phyloP scores from a whole-genome alignment of 1,140 invertebrate genomes.

The Pectinophora gossypiella region DNA sequence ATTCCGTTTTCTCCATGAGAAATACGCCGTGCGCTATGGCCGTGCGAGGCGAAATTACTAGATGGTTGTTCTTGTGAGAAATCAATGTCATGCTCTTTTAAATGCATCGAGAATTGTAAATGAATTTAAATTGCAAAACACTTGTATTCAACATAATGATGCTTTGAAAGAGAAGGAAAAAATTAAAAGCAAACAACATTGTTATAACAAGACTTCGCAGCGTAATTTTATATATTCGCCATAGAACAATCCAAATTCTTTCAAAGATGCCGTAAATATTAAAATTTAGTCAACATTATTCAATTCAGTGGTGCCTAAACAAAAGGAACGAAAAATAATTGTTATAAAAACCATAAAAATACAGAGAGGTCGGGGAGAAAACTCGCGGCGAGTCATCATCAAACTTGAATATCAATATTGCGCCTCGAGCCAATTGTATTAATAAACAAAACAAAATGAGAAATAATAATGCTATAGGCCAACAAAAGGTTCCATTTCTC shows the following conservation, averaged over 20 bases:
- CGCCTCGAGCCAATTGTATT: slow-evolving; percentile 74
- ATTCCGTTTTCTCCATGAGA: slow-evolving; percentile 61
- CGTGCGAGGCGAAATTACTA: background rate
- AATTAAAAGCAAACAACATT: background rate
- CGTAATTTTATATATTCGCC: background rate
- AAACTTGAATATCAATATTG: slow-evolving; percentile 75
- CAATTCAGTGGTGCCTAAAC: slow-evolving; percentile 37
- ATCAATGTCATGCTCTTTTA: slow-evolving; percentile 3
- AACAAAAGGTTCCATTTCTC: slow-evolving; percentile 74
- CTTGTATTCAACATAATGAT: background rate
- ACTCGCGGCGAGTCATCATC: slow-evolving; percentile 67
- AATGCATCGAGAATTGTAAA: background rate
- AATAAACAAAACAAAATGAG: slow-evolving; percentile 76
- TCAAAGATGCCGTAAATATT: slow-evolving; percentile 16
- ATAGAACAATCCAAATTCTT: too few species aligned
- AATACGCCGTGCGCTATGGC: slow-evolving; percentile 52
- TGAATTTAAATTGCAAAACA: background rate
- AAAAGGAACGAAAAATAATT: slow-evolving; percentile 54
- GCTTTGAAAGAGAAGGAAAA: background rate
- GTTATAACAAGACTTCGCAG: background rate
- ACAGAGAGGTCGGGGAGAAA: slow-evolving; percentile 54
- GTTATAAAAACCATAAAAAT: slow-evolving; percentile 69
- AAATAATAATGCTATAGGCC: slow-evolving; percentile 75
- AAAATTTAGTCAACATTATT: slow-evolving; percentile 45
- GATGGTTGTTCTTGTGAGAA: slow-evolving; percentile 1